Evolutionary conservation across 2,888 invertebrate genomes (phyloP), one percentile per base, ranked within the genome.

Genomic region (Seira sanloemensis): DNA sequence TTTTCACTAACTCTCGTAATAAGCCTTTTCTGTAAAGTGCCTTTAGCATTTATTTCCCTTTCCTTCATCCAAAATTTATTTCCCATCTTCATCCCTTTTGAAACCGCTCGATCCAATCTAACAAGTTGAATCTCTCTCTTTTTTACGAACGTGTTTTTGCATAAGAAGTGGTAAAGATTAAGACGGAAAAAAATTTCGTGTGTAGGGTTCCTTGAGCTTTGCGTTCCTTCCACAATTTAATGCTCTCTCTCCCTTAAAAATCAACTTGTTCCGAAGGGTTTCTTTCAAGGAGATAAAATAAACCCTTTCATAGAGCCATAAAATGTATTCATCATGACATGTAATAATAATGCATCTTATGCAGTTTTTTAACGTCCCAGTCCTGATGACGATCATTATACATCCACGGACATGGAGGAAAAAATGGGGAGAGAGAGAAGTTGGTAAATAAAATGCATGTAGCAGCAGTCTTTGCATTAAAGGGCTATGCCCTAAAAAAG

Each of bases 251-350:
- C 76, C 58, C 4, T 37, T 7, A 37, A 37, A 37, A 37, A 37
- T 73, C 65, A 21, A 68, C 77, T 77, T 68, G 77, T 26, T 77
- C 58, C 21, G 16, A 19, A 23, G 66, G 19, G 12, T 21, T 23
- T 66, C 23, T 24, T n/a, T 68, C 67, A 72, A 65, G 78, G 46
- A 78, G 37, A 37, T 37, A 37, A 37, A 37, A 37, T 78, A 72
- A 69, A 2, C 78, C 78, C 37, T 78, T 73, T 73, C 80, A 58
- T 68, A 69, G 26, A 23, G 58, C 37, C 81, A 81, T 81, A 81
- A 81, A 81, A 81, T 81, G 81, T 72, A 81, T 72, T 81, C 75
- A 78, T 78, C 78, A 81, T 81, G 81, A 81, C 81, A 75, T 69
- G 81, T 73, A 79, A 73, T 81, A 78, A 81, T 75, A 75, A 75